Evolutionary conservation across 2,888 invertebrate species (phyloP), one percentile per base, ranked within the genome.

Genomic region (Rotaria magnacalcarata): DNA sequence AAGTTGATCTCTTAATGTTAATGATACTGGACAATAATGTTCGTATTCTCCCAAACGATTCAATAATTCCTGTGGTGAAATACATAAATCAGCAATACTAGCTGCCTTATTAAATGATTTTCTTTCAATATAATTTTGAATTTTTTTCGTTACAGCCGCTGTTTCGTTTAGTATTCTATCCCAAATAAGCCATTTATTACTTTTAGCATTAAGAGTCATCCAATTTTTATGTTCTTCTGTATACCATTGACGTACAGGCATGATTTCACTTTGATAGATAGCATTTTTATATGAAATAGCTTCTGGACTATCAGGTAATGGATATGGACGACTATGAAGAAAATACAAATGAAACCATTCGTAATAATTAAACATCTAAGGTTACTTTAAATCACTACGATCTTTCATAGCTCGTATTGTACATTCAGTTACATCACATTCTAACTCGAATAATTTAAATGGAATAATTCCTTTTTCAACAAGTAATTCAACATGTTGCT

Each of bases 121-220:
- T 89, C 50, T 88, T 87, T 90, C 88, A 34, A 91, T 88, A 87
- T 91, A 91, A 10, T 88, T 89, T 88, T 91, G 90, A 86, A 91
- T 90, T 88, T 90, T 89, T 67, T 88, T 85, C 8, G 91, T 89
- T 87, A 90, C 90, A 10, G 89, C 88, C 34, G 88, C 87, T n/a
- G 89, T 89, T n/a, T 89, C 88, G 6, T 89, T 89, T 21, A 89
- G 87, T 0, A 89, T 88, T 21, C 88, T 87, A 85, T 90, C 89
- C 91, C 91, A 91, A 85, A 91, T 89, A 89, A 89, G 90, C 91
- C 91, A 91, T 88, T 91, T 91, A 74, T 90, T 90, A 85, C 89
- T 87, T 84, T 89, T 87, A 0, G 89, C 90, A 80, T 89, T 88
- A 19, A 91, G 86, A 21, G 86, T 84, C 8, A 88, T 87, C 84